A percentile compares a stretch with the other conserved stretches of the same genome.
These are phyloP conservation scores for Caenorhabditis imperialis DNA, from an alignment of 2,888 invertebrate species.

Conservation along the genomic window DNA sequence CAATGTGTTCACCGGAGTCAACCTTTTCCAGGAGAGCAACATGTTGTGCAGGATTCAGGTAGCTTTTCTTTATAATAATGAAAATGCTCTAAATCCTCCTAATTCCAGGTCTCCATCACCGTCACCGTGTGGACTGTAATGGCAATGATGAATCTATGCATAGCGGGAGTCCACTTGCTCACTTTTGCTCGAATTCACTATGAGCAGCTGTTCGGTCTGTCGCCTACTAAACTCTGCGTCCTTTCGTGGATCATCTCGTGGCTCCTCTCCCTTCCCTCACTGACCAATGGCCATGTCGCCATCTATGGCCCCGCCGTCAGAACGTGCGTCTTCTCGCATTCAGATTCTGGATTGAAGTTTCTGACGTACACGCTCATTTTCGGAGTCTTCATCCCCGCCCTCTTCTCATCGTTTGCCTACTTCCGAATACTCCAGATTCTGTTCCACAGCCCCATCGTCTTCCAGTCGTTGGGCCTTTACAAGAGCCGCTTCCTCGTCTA, in stretches of 20 bases:
- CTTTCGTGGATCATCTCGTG: constrained; percentile 76
- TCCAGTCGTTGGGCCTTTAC: constrained; percentile 77
- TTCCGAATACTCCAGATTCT: constrained; percentile 76
- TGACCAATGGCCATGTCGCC: constrained; percentile 77
- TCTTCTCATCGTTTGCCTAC: constrained; percentile 76
- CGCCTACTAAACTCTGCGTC: constrained; percentile 72
- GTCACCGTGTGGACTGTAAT: constrained; percentile 77
- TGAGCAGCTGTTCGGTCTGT: constrained; percentile 77
- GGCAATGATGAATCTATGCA: constrained; percentile 76
- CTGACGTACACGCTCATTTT: constrained; percentile 76
- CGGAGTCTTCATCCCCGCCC: constrained; percentile 75
- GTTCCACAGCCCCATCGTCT: constrained; percentile 78
- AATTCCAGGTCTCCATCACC: constrained; percentile 75
- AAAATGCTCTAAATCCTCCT: no score
- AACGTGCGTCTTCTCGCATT: constrained; percentile 75
- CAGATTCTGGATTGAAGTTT: constrained; percentile 76
- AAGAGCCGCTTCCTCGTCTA: constrained; percentile 77
- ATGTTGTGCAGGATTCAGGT: constrained; percentile 74
- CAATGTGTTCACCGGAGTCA: constrained; percentile 71
- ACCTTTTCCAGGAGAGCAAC: constrained; percentile 69
- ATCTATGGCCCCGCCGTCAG: constrained; percentile 71
- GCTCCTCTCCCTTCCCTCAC: constrained; percentile 75
- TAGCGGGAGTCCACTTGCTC: constrained; percentile 78
- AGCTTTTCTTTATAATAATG: no score
- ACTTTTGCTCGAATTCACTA: constrained; percentile 78